Evolutionary conservation across 2,888 invertebrate species (phyloP).

Genomic region (Cistogaster globosa): DNA sequence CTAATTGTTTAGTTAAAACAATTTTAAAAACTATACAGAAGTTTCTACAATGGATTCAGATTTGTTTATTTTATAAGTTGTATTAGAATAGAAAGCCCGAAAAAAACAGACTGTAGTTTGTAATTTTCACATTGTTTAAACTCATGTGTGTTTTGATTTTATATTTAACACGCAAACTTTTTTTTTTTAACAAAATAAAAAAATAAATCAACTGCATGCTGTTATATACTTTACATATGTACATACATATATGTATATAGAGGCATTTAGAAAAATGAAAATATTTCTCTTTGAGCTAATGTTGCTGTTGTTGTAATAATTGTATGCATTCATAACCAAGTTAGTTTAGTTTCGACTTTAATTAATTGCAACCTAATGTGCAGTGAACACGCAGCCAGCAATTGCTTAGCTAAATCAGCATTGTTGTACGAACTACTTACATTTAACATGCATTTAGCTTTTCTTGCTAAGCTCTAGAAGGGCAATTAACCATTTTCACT

Average conservation of each 20-base stretch:
- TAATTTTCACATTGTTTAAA: conserved; percentile 55
- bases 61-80: not conserved
- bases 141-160: conserved; percentile 32
- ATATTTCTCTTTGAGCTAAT: not conserved
- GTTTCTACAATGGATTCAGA: conserved; percentile 38
- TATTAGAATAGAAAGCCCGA: not conserved
- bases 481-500: conserved; percentile 71
- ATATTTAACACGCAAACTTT: conserved; percentile 48
- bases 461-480: conserved; percentile 53
- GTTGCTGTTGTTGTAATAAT: conserved; percentile 18
- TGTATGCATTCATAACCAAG: conserved; percentile 48
- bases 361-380: conserved; percentile 72
- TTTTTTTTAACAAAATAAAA: not conserved
- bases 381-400: conserved; percentile 71
- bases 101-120: conserved; percentile 18
- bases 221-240: not conserved
- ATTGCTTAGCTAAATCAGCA: conserved; percentile 51
- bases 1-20: not conserved
- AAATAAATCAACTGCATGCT: conserved; percentile 45
- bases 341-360: conserved; percentile 67
- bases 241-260: no score
- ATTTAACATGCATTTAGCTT: not conserved
- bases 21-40: not conserved
- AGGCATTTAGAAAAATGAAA: no score
- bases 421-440: conserved; percentile 18